Percentiles rank a stretch among this genome's conserved stretches.
phyloP scores from a whole-genome alignment of 2,888 invertebrate genomes.

The Lithophane semibrunnea region DNA sequence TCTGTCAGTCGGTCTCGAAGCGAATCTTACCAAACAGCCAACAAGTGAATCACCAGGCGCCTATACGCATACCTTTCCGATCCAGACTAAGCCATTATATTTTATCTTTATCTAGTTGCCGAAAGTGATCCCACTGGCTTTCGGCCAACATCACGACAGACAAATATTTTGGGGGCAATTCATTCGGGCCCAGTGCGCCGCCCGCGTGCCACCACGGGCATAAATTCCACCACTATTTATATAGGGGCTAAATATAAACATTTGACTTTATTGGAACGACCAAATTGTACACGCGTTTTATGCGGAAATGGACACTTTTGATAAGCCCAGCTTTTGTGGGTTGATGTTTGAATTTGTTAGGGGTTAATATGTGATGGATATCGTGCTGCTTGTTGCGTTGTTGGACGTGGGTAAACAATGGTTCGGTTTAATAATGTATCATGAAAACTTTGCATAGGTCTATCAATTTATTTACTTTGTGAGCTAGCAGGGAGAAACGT shows the following conservation, averaged over 20 bases:
- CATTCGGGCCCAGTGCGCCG: constrained; percentile 80
- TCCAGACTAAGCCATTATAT: constrained; percentile 79
- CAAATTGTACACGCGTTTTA: constrained; percentile 74
- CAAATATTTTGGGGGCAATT: constrained; percentile 88
- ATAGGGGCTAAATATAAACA: constrained; percentile 82
- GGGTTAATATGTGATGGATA: constrained; percentile 30
- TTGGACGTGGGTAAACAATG: neutral
- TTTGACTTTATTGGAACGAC: constrained; percentile 79
- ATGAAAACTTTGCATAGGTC: neutral
- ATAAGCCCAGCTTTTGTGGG: constrained; percentile 57
- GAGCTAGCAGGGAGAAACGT: neutral
- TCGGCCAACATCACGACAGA: constrained; percentile 86
- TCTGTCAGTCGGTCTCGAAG: constrained; percentile 50
- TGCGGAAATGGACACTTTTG: constrained; percentile 76
- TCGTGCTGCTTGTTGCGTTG: constrained; percentile 22
- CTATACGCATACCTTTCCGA: constrained; percentile 70
- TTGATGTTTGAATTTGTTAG: constrained; percentile 56
- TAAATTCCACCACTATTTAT: constrained; percentile 86
- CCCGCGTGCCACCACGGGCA: constrained; percentile 74
- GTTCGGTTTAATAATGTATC: neutral
- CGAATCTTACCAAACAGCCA: constrained; percentile 65
- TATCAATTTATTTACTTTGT: neutral
- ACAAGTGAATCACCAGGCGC: constrained; percentile 74
- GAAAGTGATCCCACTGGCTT: constrained; percentile 89
- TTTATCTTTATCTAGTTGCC: constrained; percentile 81